Base-by-base conservation (phyloP, 2,113 vertebrate genomes). In the Toxotes jaculatrix region DNA sequence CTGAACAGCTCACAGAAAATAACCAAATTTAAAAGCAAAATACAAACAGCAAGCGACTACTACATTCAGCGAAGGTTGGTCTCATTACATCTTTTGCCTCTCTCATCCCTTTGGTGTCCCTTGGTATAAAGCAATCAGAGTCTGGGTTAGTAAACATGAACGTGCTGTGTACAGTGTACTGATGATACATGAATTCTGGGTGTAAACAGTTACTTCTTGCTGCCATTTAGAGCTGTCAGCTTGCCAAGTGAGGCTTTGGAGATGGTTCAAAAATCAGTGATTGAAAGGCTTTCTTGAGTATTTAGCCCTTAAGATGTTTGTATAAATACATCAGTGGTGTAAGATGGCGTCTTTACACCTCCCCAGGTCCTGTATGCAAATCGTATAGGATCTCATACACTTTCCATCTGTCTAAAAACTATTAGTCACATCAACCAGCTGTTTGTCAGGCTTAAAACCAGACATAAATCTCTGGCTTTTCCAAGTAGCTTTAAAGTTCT, bases 371-470 rank as follows among this genome's bases (percentile, higher is more conserved):
- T 78, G 14, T 57, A 82, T 90, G 55, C 47, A 83, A 81, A 88
- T 77, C 2, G 0, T 34, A 56, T 5, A 14, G 34, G 13, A 17
- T 74, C 56, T 49, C 12, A 38, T 23, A 40, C 60, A 73, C 66
- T 77, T 66, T 78, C 49, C 82, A 87, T 74, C 63, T 83, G 76
- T 56, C 49, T 70, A 17, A 69, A 49, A 70, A 67, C 55, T n/a
- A 77, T 63, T 78, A 83, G 67, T 56, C 6, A 23, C 45, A 56
- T 62, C 2, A 1, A 75, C 34, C 84, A 68, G 74, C 65, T 88
- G 82, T 73, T 83, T 86, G 55, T 76, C 53, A 73, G 55, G 47
- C 60, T 74, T 72, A 79, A 82, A 65, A 72, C 55, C n/a, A 49
- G 5, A 65, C 74, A 86, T 74, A 74, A 71, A 81, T 79, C 45